Percentiles rank a stretch among this genome's conserved stretches.
phyloP scores from a whole-genome alignment of 2,888 invertebrate genomes.

The Matsumyia berberina region DNA sequence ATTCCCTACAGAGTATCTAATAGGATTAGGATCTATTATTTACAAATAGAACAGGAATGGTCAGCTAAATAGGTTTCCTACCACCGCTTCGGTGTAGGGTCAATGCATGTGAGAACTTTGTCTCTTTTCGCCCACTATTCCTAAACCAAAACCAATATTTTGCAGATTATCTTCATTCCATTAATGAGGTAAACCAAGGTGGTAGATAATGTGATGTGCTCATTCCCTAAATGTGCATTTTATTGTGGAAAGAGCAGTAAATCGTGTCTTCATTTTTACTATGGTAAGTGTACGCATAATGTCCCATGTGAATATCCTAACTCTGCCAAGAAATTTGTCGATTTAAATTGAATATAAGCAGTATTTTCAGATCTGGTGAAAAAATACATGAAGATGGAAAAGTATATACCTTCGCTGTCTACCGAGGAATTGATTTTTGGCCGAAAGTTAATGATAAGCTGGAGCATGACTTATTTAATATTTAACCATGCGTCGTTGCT shows the following conservation, averaged over 20 bases:
- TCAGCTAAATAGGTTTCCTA: neutral
- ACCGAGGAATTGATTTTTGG: too few relatives aligned
- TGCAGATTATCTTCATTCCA: neutral
- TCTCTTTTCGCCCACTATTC: neutral
- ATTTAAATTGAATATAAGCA: too few relatives aligned
- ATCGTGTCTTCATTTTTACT: neutral
- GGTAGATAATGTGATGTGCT: neutral
- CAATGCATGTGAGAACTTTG: neutral
- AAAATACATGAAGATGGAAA: too few relatives aligned
- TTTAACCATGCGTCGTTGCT: too few relatives aligned
- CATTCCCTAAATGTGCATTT: neutral
- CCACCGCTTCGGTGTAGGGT: too few relatives aligned
- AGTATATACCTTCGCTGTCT: too few relatives aligned
- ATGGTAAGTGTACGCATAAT: conserved; percentile 13
- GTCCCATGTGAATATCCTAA: too few relatives aligned
- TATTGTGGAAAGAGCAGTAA: neutral
- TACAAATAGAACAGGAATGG: conserved; percentile 9
- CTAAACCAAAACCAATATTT: neutral
- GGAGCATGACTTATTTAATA: too few relatives aligned
- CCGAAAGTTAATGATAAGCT: too few relatives aligned
- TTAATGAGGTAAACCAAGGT: conserved; percentile 1
- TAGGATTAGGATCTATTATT: conserved; percentile 46
- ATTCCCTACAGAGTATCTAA: conserved; percentile 27
- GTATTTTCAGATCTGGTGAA: too few relatives aligned
- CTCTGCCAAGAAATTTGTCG: too few relatives aligned